Conservation (phyloP, 92 coral and sea anemone genomes). For the Paramuricea clavata region DNA sequence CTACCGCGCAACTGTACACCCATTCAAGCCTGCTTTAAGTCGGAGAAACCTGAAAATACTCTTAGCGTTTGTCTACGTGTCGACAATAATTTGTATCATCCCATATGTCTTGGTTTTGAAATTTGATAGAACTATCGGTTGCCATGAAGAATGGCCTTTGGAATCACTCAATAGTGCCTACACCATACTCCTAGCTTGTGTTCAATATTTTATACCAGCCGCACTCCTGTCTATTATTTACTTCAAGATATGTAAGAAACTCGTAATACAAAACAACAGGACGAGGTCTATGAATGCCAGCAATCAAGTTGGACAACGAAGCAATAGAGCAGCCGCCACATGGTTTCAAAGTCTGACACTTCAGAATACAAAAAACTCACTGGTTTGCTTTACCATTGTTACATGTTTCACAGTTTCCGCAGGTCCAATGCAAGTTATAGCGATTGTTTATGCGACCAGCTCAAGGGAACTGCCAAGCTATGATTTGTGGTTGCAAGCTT, state of each 20-base stretch:
- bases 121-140: not conserved
- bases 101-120: not conserved
- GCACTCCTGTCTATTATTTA: not conserved
- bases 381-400: not conserved
- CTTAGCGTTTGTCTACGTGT: not conserved
- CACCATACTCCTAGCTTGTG: not conserved
- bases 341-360: too few relatives aligned
- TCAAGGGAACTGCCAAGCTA: not conserved
- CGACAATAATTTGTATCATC: not conserved
- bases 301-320: not conserved
- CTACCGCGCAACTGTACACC: slow-evolving; percentile 4
- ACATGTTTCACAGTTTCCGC: not conserved
- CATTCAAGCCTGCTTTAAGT: slow-evolving; percentile 1
- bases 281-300: not conserved
- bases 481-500: not conserved
- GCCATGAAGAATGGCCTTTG: not conserved
- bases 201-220: not conserved
- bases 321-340: not conserved
- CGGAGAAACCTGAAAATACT: not conserved
- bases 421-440: not conserved
- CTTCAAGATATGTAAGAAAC: not conserved
- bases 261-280: not conserved
- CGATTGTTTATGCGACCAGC: not conserved
- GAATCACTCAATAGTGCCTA: not conserved
- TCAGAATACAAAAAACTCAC: not conserved